A percentile compares a stretch with the other conserved stretches of the same genome.
Conservation (phyloP, 2,113 vertebrate species). For the Stigmatopora nigra region DNA sequence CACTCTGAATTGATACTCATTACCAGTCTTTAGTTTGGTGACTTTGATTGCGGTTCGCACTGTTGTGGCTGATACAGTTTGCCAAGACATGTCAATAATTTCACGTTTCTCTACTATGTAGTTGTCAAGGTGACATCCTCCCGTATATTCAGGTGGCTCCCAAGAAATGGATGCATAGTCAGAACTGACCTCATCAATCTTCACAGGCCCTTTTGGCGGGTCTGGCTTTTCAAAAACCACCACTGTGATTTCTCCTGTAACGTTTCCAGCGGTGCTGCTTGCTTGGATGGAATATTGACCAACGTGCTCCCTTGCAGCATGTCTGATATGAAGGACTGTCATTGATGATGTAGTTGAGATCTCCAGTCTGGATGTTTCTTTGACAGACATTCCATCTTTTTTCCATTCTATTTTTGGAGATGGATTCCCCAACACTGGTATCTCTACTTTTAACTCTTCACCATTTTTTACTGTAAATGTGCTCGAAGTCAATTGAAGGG, state of each 20-base stretch:
- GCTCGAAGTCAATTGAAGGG: conserved; percentile 79
- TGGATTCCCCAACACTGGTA: conserved; percentile 83
- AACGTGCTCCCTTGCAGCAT: conserved; percentile 84
- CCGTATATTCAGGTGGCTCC: conserved; percentile 88
- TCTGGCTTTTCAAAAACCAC: conserved; percentile 92
- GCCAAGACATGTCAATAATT: conserved; percentile 84
- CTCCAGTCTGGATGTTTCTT: conserved; percentile 90
- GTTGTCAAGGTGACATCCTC: conserved; percentile 95
- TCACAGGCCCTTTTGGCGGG: conserved; percentile 82
- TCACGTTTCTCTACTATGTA: conserved; percentile 95
- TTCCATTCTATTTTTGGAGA: conserved; percentile 82
- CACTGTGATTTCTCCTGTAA: conserved; percentile 78
- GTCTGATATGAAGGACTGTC: conserved; percentile 84
- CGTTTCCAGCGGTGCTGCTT: conserved; percentile 78
- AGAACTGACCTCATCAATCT: conserved; percentile 87
- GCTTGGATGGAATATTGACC: conserved; percentile 86
- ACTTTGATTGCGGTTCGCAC: conserved; percentile 95
- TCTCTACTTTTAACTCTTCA: conserved; percentile 86
- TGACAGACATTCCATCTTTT: conserved; percentile 81
- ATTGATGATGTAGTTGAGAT: conserved; percentile 76
- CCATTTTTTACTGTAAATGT: conserved; percentile 87
- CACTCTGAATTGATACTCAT: conserved; percentile 94
- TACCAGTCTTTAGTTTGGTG: conserved; percentile 86
- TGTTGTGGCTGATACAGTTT: conserved; percentile 90
- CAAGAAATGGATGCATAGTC: conserved; percentile 85